Evolutionary conservation across 2,113 vertebrate genomes (phyloP), one percentile per base, ranked within the genome.

Genomic region (Alectura lathami): DNA sequence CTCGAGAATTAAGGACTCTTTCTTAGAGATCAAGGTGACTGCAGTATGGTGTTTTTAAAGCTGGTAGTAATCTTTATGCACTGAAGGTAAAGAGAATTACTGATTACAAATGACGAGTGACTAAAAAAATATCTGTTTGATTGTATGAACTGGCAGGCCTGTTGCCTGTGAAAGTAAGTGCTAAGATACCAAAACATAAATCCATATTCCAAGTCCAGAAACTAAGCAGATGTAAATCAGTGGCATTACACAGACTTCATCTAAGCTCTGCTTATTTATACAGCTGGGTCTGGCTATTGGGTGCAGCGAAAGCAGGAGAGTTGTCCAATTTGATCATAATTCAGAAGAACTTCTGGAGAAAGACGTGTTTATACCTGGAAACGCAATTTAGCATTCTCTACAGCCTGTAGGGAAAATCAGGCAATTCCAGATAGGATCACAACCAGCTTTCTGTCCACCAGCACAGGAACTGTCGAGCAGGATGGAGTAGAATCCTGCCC

Each of bases 261-360:
- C 21, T 74, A 83, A 93, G 26, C 36, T 66, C 9, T 75, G 18
- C 43, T 91, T 93, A 75, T 96, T 96, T 95, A 68, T 78, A 72
- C 76, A 94, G 56, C 72, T 96, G 88, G 11, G 13, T 74, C 63
- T 74, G 86, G 43, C 56, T 38, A 22, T 20, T 57, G 56, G 54
- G 48, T 51, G 27, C 38, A 54, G 14, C 91, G 87, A 89, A 91
- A 70, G 27, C 21, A 8, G 15, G 34, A 23, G 48, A 86, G 15
- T 69, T 78, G 51, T 42, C 60, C 57, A 53, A 45, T 69, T 86
- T 9, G 8, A 45, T 45, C 57, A 53, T 94, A 92, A 91, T 91
- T 93, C 86, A 91, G 34, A 59, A 57, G 29, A 64, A 34, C 40
- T 79, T 27, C 81, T 62, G 26, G 56, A 86, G 50, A 89, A 86